A percentile compares a stretch with the other conserved stretches of the same genome.
These are phyloP conservation scores for Esox lucius DNA, from an alignment of 2,797 vertebrate species.

Conservation along the genomic window DNA sequence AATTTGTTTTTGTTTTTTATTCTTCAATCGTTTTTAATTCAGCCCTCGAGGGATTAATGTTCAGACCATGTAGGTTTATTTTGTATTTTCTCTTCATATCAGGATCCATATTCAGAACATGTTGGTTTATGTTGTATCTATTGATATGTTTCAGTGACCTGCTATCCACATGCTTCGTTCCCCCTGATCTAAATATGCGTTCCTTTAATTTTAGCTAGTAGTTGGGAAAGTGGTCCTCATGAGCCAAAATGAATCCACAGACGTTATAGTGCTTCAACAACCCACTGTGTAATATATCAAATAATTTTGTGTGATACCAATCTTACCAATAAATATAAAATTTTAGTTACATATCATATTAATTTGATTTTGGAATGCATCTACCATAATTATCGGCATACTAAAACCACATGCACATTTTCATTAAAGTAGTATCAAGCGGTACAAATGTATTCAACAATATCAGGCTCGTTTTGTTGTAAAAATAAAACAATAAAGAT, in stretches of 20 bases:
- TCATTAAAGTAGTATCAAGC: neutral
- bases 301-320: no score
- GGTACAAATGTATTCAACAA: neutral
- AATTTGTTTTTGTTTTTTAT: neutral
- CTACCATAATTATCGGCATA: neutral
- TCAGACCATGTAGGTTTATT: constrained; percentile 3
- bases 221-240: no score
- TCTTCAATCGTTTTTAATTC: neutral
- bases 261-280: no score
- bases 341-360: no score
- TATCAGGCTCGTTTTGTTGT: neutral
- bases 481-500: neutral
- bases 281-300: no score
- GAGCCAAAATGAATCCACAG: no score
- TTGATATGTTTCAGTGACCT: neutral
- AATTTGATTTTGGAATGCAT: neutral
- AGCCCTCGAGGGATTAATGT: constrained; percentile 5
- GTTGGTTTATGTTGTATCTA: constrained; percentile 1
- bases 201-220: no score
- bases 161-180: neutral
- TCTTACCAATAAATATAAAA: no score
- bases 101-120: neutral
- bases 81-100: neutral
- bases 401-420: neutral
- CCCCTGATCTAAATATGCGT: no score